Evolutionary conservation across 2,113 vertebrate genomes (phyloP).

Genomic region (Eonycteris spelaea): DNA sequence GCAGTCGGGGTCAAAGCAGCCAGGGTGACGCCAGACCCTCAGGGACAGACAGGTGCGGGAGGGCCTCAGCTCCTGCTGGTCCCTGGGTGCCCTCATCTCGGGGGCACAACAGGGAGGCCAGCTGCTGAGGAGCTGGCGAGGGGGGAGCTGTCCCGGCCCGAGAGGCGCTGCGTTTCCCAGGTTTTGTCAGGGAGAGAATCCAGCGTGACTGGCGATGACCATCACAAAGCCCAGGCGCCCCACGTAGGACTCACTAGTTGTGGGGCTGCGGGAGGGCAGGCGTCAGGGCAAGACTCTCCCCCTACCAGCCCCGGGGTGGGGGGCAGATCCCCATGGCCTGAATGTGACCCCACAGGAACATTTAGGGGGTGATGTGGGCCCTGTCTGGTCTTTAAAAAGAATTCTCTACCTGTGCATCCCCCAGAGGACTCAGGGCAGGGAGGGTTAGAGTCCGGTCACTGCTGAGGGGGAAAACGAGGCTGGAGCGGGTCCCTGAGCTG

Average conservation of each 20-base stretch:
- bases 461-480: not conserved
- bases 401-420: not conserved
- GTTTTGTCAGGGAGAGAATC: not conserved
- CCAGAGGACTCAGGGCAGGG: not conserved
- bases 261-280: not conserved
- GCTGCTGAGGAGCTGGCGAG: not conserved
- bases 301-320: fast-evolving
- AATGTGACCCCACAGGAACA: not conserved
- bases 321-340: not conserved
- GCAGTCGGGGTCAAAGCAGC: not conserved
- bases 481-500: not conserved
- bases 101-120: not conserved
- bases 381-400: not conserved
- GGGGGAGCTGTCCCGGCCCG: not conserved
- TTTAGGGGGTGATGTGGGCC: not conserved
- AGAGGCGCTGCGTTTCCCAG: fast-evolving
- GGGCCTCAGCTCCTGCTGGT: not conserved
- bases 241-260: fast-evolving
- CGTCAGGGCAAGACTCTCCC: not conserved
- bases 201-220: not conserved
- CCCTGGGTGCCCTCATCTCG: not conserved
- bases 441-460: not conserved
- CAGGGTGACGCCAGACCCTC: not conserved
- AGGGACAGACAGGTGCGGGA: not conserved
- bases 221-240: fast-evolving